These are phyloP conservation scores for Nemotelus nigrinus DNA, from an alignment of 2,888 invertebrate genomes.

Conservation along the genomic window DNA sequence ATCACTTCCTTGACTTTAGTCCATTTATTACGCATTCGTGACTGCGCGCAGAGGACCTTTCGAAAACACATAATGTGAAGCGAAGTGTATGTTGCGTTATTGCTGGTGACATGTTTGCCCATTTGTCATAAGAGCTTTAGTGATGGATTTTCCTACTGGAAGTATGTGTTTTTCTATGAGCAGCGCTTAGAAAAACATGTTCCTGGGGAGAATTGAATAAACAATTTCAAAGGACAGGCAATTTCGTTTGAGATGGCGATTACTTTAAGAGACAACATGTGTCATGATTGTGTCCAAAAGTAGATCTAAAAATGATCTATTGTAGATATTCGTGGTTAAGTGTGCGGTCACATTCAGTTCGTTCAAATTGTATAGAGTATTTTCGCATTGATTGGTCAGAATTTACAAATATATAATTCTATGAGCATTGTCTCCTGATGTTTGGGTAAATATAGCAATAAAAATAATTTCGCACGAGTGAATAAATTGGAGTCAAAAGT, in stretches of 20 bases:
- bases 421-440: too few relatives aligned
- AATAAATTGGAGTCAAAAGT: too few relatives aligned
- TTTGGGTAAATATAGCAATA: too few relatives aligned
- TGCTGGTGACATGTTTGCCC: conserved; percentile 48
- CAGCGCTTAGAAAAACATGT: not conserved
- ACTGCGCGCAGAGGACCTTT: conserved; percentile 46
- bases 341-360: too few relatives aligned
- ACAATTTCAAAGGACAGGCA: not conserved
- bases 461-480: too few relatives aligned
- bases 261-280: not conserved
- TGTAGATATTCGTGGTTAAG: not conserved
- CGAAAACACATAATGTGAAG: not conserved
- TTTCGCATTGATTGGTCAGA: too few relatives aligned
- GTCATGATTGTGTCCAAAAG: not conserved
- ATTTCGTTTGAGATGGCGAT: not conserved
- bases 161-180: not conserved
- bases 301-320: not conserved
- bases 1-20: conserved; percentile 55
- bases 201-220: not conserved
- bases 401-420: too few relatives aligned
- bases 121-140: conserved; percentile 46
- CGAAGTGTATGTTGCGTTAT: conserved; percentile 12
- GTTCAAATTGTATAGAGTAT: too few relatives aligned
- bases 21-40: conserved; percentile 52
- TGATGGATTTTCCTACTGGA: conserved; percentile 25